phyloP scores from a whole-genome alignment of 2,888 invertebrate genomes.

The Tetropium fuscum region DNA sequence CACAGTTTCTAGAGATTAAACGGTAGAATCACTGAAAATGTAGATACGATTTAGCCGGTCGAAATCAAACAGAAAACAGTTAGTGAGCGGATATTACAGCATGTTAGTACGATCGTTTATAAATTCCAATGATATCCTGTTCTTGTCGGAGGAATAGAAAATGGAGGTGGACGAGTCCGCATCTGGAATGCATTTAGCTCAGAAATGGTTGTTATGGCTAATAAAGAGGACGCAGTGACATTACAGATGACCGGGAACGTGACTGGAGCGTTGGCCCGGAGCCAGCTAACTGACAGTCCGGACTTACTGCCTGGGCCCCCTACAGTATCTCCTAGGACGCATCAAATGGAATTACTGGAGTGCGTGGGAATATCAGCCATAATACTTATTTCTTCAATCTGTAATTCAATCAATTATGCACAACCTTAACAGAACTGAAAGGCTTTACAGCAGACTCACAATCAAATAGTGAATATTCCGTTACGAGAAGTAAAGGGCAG shows the following conservation, averaged over 20 bases:
- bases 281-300: constrained; percentile 48
- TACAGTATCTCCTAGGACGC: too few species aligned
- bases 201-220: constrained; percentile 58
- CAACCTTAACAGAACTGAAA: too few species aligned
- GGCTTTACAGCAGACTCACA: too few species aligned
- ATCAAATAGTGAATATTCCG: too few species aligned
- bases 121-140: constrained; percentile 48
- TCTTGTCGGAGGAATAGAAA: constrained; percentile 48
- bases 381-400: too few species aligned
- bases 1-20: constrained; percentile 26
- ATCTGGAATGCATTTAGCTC: constrained; percentile 57
- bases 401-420: too few species aligned
- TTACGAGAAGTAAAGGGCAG: too few species aligned
- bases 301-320: constrained; percentile 23
- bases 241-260: constrained; percentile 58
- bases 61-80: constrained; percentile 32
- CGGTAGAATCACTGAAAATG: constrained; percentile 32
- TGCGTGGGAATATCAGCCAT: too few species aligned
- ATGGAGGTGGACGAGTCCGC: constrained; percentile 43
- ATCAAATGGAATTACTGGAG: too few species aligned
- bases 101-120: constrained; percentile 43
- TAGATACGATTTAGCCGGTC: constrained; percentile 19
- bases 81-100: constrained; percentile 40
- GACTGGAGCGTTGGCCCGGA: constrained; percentile 51
- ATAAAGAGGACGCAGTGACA: constrained; percentile 59